Percentiles rank a stretch among this genome's conserved stretches.
Evolutionary conservation across 2,797 vertebrate genomes (phyloP).

Genomic region (Phataginus tricuspis): DNA sequence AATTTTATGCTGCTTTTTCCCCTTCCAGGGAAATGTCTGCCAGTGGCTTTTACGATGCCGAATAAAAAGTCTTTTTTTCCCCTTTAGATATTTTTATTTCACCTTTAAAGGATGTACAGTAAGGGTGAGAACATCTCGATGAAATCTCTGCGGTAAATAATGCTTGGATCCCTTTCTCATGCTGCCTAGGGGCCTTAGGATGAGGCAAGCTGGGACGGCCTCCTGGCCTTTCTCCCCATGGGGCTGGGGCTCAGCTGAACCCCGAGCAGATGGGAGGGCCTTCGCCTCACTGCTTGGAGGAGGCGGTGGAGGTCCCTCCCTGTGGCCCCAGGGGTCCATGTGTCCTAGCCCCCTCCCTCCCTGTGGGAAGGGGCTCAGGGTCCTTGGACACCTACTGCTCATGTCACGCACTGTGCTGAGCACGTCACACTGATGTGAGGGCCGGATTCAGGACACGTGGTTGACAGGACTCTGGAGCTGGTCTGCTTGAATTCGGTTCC

Average conservation of each 20-base stretch:
- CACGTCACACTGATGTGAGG: neutral
- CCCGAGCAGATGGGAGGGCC: neutral
- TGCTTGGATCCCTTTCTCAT: constrained; percentile 28
- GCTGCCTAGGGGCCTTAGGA: constrained; percentile 61
- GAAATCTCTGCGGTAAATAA: constrained; percentile 68
- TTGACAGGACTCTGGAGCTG: neutral
- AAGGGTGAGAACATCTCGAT: constrained; percentile 57
- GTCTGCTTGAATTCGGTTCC: neutral
- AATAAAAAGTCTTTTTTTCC: constrained; percentile 57
- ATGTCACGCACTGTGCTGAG: neutral
- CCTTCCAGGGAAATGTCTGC: constrained; percentile 63
- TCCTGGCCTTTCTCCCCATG: fast-evolving
- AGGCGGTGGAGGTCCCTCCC: neutral
- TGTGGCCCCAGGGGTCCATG: neutral
- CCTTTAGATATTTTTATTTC: constrained; percentile 78
- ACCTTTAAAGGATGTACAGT: constrained; percentile 73
- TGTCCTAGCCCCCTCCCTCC: neutral
- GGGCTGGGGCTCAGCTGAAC: neutral
- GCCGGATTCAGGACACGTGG: neutral
- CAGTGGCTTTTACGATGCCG: constrained; percentile 66
- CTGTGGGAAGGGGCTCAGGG: neutral
- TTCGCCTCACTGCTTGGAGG: neutral
- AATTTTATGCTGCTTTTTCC: constrained; percentile 54
- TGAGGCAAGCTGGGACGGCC: neutral
- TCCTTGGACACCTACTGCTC: neutral